Base-by-base conservation (phyloP, 2,113 vertebrate species). In the Hymenochirus boettgeri region DNA sequence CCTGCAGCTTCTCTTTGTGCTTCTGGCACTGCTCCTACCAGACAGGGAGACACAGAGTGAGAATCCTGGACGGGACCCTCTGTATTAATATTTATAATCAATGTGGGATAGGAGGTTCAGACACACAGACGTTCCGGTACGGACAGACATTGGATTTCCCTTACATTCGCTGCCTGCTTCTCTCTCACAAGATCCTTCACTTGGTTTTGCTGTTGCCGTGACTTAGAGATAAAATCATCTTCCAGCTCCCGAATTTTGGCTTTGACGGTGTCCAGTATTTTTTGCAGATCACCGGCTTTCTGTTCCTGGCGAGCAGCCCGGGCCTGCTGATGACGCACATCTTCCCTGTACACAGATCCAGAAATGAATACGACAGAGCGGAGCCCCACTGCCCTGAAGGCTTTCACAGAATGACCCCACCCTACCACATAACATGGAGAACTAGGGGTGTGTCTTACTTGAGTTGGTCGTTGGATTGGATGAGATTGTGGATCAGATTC, bases 181-280 rank as follows among this genome's bases (percentile, higher is more conserved):
- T 91, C 88, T 71, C 82, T 81, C 46, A 90, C 80, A 70, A 93
- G 85, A 21, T 88, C 83, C 65, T 77, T 81, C 15, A 88, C 75
- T 72, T 75, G 74, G 37, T 73, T 80, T 64, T 86, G 87, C 50
- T 91, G 86, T 55, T 88, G 85, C 33, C 75, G 85, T 10, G 83
- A 85, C 61, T 85, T 90, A 64, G 73, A 72, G 50, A 95, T 82
- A 1, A 77, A 90, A 47, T 89, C 83, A 65, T 93, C 91, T 77
- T 97, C 92, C 73, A 96, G 75, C 61, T 92, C 88, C 73, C 89
- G 81, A 72, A 96, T 84, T 82, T 87, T 90, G 74, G 73, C 72
- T 77, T 86, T 93, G 29, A 95, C 86, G 13, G 51, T 72, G 15
- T 91, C 85, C 74, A 94, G 71, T 37, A 95, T 71, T 0, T 74